These are phyloP conservation scores for Remorina albescens DNA, from an alignment of 2,797 vertebrate genomes.

Conservation along the genomic window DNA sequence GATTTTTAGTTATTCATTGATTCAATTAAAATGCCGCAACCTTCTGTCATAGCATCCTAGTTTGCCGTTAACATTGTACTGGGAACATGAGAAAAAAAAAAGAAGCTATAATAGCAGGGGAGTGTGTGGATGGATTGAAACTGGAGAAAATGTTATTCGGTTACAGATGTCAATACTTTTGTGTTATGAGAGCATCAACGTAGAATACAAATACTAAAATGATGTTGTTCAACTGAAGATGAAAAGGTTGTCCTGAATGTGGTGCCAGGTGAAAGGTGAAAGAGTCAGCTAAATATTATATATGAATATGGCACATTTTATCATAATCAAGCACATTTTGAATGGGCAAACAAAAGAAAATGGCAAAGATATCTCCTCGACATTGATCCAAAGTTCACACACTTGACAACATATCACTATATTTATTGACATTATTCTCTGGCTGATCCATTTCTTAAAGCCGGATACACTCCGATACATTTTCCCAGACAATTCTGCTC, in stretches of 20 bases:
- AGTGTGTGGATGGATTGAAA: not conserved
- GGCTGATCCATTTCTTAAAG: slow-evolving; percentile 8
- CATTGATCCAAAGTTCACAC: not conserved
- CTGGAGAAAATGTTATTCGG: not conserved
- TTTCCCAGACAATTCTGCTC: not conserved
- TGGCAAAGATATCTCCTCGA: too few relatives aligned
- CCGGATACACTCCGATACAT: not conserved
- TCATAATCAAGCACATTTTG: not conserved
- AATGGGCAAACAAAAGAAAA: not conserved
- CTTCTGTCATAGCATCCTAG: not conserved
- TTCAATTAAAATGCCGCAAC: not conserved
- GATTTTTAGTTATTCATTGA: not conserved
- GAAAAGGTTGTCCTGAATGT: slow-evolving; percentile 6
- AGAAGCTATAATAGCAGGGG: not conserved
- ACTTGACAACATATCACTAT: not conserved
- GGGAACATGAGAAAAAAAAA: not conserved
- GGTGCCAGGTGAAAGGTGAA: not conserved
- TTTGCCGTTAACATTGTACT: not conserved
- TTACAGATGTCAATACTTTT: slow-evolving; percentile 13
- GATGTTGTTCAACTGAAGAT: slow-evolving; percentile 5
- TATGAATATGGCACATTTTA: not conserved
- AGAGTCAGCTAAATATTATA: slow-evolving; percentile 21
- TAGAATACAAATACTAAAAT: not conserved
- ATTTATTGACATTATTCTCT: not conserved
- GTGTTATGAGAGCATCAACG: slow-evolving; percentile 9